Conservation (phyloP, 2,888 invertebrate genomes). For the Erpobdella octoculata region DNA sequence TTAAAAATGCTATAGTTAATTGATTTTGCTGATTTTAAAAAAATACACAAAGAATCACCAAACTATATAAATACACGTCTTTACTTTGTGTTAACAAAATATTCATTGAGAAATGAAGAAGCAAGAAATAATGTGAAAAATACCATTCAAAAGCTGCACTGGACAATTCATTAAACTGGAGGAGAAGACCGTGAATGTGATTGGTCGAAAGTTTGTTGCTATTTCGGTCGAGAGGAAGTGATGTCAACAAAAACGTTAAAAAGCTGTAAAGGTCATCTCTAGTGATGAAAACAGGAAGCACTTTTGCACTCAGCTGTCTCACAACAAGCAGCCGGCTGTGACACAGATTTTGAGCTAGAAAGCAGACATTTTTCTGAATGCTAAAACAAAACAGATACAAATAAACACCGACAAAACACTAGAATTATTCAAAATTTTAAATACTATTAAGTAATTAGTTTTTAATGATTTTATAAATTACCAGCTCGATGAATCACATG, state of each 20-base stretch:
- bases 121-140: too few species aligned
- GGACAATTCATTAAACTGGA: slow-evolving; percentile 18
- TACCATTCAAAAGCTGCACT: neutral
- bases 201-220: neutral
- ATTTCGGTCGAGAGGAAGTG: neutral
- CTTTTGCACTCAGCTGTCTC: slow-evolving; percentile 43
- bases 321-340: slow-evolving; percentile 43
- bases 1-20: too few species aligned
- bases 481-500: too few species aligned
- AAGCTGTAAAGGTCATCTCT: slow-evolving; percentile 5
- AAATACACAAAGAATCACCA: too few species aligned
- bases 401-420: neutral
- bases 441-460: neutral
- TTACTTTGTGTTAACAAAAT: too few species aligned
- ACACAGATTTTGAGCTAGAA: slow-evolving; percentile 27
- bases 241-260: neutral
- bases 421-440: neutral
- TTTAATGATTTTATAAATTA: neutral
- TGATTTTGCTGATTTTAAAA: too few species aligned
- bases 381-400: neutral
- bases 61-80: too few species aligned
- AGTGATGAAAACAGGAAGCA: slow-evolving; percentile 41
- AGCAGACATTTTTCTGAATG: neutral
- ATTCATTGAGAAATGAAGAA: too few species aligned
- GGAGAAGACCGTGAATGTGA: slow-evolving; percentile 28